A percentile compares a stretch with the other conserved stretches of the same genome.
These are phyloP conservation scores for Phylloscopus trochiloides DNA, from an alignment of 2,113 vertebrate genomes.

Conservation along the genomic window DNA sequence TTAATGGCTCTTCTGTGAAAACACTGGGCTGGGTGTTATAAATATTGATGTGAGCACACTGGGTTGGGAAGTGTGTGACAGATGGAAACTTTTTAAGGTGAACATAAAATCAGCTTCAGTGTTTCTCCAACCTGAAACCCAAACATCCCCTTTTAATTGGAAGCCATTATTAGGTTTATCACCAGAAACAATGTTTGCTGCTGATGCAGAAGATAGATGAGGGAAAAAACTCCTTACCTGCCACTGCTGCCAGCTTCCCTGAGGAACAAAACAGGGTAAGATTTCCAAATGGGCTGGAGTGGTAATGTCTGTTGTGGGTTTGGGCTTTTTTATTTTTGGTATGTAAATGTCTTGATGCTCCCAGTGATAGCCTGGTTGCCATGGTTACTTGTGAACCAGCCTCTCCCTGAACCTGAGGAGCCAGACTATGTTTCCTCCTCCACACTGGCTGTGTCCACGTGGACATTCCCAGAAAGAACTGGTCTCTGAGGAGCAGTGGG, in stretches of 20 bases:
- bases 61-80: not conserved
- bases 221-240: not conserved
- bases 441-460: not conserved
- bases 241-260: not conserved
- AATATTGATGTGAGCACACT: constrained; percentile 60
- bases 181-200: not conserved
- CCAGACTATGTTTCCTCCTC: not conserved
- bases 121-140: not conserved
- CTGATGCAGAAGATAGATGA: not conserved
- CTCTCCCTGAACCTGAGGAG: not conserved
- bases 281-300: not conserved
- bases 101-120: not conserved
- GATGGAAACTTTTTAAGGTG: not conserved
- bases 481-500: not conserved
- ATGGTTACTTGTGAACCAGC: not conserved
- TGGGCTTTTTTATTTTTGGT: not conserved
- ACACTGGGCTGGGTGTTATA: not conserved
- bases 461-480: not conserved
- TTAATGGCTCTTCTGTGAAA: constrained; percentile 48
- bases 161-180: not conserved
- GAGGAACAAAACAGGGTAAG: not conserved
- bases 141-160: not conserved
- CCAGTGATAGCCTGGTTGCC: not conserved
- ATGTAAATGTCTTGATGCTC: not conserved
- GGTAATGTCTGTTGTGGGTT: not conserved